Evolutionary conservation across 2,113 vertebrate species (phyloP), one percentile per base, ranked within the genome.

Genomic region (Acanthochromis polyacanthus): DNA sequence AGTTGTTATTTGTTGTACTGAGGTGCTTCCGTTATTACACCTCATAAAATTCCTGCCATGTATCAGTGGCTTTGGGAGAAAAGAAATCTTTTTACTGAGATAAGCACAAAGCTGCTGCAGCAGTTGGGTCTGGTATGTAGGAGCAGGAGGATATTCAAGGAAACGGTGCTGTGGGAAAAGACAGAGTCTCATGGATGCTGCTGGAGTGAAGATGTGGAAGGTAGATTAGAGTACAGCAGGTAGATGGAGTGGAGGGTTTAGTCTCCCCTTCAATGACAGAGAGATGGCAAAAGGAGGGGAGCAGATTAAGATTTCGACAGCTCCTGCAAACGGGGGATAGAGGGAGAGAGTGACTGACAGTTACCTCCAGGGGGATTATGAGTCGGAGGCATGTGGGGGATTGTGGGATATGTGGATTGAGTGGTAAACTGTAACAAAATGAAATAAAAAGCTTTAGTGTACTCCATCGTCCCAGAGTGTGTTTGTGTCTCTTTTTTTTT

Each of bases 371-470:
- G 19, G 50, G 51, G 79, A 75, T 81, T 75, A 81, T 43, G 58
- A 43, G 15, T 51, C 57, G 19, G 52, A 63, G 51, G 32, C 17
- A 30, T 58, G 52, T 50, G 58, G 43, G 43, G 64, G 71, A 75
- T 75, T 69, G 65, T 36, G 64, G 79, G 59, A 75, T 63, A 58
- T 68, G 43, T 70, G 65, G 71, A 70, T 63, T 51, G 43, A 70
- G 71, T 63, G n/a, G 53, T 81, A 70, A 64, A 63, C 70, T 80
- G 56, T 75, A 63, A 70, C 19, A 63, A 81, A 81, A 58, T 58
- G 64, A 59, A 75, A 70, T 70, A 43, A 64, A 75, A 28, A 69
- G 57, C 32, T 81, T 45, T 62, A 48, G 43, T 62, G 30, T 62
- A 46, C 40, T 48, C 43, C 50, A 58, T 58, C 40, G 5, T 69